These are phyloP conservation scores for Babylonia areolata DNA, from an alignment of 1,140 invertebrate genomes.

Conservation along the genomic window DNA sequence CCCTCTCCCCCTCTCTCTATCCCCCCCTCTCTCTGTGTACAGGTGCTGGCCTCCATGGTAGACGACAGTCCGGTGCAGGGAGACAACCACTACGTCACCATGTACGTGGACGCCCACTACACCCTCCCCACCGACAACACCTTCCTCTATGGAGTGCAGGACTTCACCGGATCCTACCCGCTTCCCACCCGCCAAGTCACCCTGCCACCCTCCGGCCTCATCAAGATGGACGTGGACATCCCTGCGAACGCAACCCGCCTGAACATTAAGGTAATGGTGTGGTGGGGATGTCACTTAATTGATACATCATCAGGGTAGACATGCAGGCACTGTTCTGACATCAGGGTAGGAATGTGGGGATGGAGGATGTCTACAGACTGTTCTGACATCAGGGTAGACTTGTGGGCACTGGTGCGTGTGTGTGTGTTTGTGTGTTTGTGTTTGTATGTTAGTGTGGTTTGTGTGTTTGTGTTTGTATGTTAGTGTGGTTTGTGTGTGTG, in stretches of 20 bases:
- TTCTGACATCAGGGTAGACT: too few species aligned
- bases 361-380: background rate
- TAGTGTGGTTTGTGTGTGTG: too few species aligned
- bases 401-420: too few species aligned
- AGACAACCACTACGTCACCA: background rate
- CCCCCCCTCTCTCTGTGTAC: background rate
- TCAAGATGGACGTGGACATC: conserved; percentile 32
- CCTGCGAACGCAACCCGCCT: conserved; percentile 31
- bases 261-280: conserved; percentile 3
- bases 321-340: background rate
- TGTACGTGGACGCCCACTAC: conserved; percentile 25
- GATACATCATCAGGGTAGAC: too few species aligned
- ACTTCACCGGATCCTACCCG: conserved; percentile 28
- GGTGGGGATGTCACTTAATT: background rate
- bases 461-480: too few species aligned
- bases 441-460: too few species aligned
- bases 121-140: conserved; percentile 26
- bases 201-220: background rate
- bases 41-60: conserved; percentile 26
- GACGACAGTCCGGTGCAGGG: conserved; percentile 17
- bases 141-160: background rate
- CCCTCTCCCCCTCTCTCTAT: too few species aligned
- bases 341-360: background rate
- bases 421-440: too few species aligned
- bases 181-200: background rate